Conservation (phyloP, 1,140 invertebrate species). For the Trichoplusia ni region DNA sequence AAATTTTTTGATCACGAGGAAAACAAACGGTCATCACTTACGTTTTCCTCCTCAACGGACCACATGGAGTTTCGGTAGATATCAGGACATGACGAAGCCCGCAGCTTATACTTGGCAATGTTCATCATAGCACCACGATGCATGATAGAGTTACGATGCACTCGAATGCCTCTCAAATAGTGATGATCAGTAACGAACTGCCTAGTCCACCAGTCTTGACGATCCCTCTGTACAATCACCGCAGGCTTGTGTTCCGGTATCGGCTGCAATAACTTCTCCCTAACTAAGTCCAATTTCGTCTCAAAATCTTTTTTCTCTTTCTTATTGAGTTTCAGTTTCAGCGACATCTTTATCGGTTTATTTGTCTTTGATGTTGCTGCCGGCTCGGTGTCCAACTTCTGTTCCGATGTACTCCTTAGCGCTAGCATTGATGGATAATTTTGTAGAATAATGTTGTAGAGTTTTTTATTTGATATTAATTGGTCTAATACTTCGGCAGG, state of each 20-base stretch:
- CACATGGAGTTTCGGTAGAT: constrained; percentile 95
- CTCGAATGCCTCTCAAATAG: constrained; percentile 88
- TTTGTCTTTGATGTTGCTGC: constrained; percentile 59
- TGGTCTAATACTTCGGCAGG: constrained; percentile 87
- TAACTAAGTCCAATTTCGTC: constrained; percentile 63
- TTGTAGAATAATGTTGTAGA: constrained; percentile 87
- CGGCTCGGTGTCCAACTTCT: constrained; percentile 80
- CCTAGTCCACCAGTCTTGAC: constrained; percentile 80
- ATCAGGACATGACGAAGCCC: constrained; percentile 94
- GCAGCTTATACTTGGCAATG: constrained; percentile 89
- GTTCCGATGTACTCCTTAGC: constrained; percentile 85
- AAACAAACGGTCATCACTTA: constrained; percentile 50
- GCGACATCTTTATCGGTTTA: constrained; percentile 84
- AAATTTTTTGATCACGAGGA: too few species aligned
- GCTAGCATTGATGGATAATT: constrained; percentile 87
- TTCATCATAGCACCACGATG: constrained; percentile 92
- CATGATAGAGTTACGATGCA: constrained; percentile 91
- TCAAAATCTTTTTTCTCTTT: constrained; percentile 74
- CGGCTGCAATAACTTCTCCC: constrained; percentile 65
- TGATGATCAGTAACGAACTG: constrained; percentile 84
- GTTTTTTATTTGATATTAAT: constrained; percentile 84
- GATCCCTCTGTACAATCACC: constrained; percentile 51
- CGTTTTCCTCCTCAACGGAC: constrained; percentile 87
- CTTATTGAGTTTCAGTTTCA: constrained; percentile 82
- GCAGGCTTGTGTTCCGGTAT: constrained; percentile 72